Evolutionary conservation across 2,888 invertebrate genomes (phyloP).

Genomic region (Diaperis boleti): DNA sequence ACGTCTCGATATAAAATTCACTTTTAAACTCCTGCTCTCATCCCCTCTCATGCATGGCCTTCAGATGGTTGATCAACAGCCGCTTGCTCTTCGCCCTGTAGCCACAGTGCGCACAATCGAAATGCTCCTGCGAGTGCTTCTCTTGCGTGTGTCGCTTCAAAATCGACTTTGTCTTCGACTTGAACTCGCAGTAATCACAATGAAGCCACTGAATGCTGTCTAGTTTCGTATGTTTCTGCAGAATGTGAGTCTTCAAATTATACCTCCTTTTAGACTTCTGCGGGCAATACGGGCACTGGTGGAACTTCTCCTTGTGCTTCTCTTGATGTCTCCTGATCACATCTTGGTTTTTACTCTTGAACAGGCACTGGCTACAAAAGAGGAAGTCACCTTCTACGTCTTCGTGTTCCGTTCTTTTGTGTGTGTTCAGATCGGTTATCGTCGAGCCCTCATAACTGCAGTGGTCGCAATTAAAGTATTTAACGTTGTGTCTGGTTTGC

Average conservation of each 20-base stretch:
- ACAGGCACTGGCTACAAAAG: too few relatives aligned
- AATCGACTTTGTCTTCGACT: background rate
- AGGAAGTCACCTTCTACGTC: too few relatives aligned
- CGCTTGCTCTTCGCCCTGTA: conserved; percentile 2
- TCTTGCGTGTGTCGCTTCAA: background rate
- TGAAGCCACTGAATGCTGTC: background rate
- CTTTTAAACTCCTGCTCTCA: too few relatives aligned
- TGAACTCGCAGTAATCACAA: background rate
- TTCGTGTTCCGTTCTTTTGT: too few relatives aligned
- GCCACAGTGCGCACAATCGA: background rate
- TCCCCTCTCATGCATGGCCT: too few relatives aligned
- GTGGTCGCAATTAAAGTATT: too few relatives aligned
- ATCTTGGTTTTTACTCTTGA: too few relatives aligned
- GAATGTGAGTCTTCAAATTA: conserved; percentile 1
- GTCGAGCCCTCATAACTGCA: too few relatives aligned
- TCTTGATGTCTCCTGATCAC: background rate
- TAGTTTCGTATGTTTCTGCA: background rate
- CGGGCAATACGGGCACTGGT: background rate
- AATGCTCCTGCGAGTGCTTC: background rate
- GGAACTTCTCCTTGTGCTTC: background rate
- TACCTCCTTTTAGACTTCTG: background rate
- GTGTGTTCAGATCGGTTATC: too few relatives aligned
- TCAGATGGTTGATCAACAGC: background rate
- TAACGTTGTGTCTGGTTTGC: too few relatives aligned
- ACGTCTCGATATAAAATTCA: too few relatives aligned